phyloP scores from a whole-genome alignment of 2,888 invertebrate genomes.

The Hirudinaria manillensis region DNA sequence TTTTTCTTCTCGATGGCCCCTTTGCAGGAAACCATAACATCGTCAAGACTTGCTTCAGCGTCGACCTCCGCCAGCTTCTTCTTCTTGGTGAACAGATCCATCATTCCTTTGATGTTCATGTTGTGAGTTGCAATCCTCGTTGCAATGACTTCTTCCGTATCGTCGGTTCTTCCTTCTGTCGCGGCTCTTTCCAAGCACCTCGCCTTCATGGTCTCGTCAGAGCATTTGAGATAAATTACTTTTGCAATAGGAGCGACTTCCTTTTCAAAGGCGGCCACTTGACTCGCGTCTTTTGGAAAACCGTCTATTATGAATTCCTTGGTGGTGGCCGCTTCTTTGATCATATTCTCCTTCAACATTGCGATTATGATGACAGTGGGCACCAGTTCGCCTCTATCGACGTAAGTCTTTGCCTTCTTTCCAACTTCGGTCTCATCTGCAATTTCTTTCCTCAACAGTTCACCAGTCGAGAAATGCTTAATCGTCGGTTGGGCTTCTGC shows the following conservation, averaged over 20 bases:
- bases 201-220: conserved; percentile 25
- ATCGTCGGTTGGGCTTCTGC: background rate
- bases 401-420: background rate
- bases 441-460: conserved; percentile 23
- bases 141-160: conserved; percentile 10
- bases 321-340: conserved; percentile 16
- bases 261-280: conserved; percentile 21
- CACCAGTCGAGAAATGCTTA: conserved; percentile 23
- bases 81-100: background rate
- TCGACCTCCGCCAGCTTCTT: conserved; percentile 16
- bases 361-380: background rate
- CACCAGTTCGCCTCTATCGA: conserved; percentile 11
- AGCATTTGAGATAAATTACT: conserved; percentile 17
- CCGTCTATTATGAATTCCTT: conserved; percentile 24
- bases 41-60: conserved; percentile 9
- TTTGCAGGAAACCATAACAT: background rate
- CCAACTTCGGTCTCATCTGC: background rate
- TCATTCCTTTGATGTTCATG: conserved; percentile 20
- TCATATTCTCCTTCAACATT: conserved; percentile 11
- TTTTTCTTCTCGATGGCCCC: background rate
- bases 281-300: conserved; percentile 18
- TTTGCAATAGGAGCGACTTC: background rate
- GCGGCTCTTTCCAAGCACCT: conserved; percentile 13
- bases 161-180: conserved; percentile 14
- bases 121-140: conserved; percentile 11